These are phyloP conservation scores for Melanostigma gelatinosum DNA, from an alignment of 2,113 vertebrate species.

Conservation along the genomic window DNA sequence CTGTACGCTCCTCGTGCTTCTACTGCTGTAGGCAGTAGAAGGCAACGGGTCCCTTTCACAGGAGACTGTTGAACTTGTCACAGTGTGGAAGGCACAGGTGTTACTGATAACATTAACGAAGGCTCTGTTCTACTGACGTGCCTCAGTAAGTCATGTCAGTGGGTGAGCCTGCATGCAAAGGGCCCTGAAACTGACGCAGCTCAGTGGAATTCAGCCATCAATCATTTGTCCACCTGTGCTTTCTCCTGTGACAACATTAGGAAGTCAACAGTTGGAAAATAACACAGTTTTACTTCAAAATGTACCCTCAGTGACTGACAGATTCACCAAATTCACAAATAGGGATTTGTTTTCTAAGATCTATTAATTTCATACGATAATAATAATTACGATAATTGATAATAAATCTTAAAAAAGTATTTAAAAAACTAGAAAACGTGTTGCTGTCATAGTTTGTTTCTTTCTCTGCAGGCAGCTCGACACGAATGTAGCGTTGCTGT, in stretches of 20 bases:
- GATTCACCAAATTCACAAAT: background rate
- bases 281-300: background rate
- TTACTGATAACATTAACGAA: no score
- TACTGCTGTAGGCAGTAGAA: background rate
- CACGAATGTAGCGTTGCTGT: background rate
- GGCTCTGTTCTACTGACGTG: background rate
- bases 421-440: background rate
- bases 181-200: background rate
- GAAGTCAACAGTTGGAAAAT: no score
- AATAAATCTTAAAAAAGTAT: background rate
- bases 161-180: background rate
- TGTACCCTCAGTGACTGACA: background rate
- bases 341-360: background rate
- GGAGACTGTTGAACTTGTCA: background rate
- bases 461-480: background rate
- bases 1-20: background rate
- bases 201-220: background rate
- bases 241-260: background rate
- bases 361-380: background rate
- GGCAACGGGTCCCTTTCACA: background rate
- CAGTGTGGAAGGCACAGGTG: background rate
- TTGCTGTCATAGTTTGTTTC: background rate
- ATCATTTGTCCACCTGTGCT: background rate
- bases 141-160: background rate
- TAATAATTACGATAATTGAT: background rate